These are phyloP conservation scores for Drosophila grimshawi DNA, from an alignment of 1,140 invertebrate species.

Conservation along the genomic window DNA sequence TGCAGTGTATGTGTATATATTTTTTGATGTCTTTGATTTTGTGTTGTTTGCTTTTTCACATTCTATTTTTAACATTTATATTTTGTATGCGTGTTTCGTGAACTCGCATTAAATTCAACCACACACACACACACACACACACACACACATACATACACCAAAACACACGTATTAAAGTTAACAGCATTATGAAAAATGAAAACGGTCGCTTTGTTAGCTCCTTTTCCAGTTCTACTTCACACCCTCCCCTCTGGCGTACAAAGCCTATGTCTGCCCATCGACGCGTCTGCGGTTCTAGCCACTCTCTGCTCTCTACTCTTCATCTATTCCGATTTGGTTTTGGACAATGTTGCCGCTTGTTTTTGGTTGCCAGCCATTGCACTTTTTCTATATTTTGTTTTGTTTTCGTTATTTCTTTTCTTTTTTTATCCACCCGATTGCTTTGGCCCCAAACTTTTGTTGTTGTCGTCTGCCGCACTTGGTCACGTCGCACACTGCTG, in stretches of 20 bases:
- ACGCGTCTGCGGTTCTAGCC: constrained; percentile 65
- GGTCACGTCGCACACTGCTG: constrained; percentile 65
- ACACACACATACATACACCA: constrained; percentile 18
- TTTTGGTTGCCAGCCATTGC: constrained; percentile 31
- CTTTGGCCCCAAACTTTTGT: constrained; percentile 19
- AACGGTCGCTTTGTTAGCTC: constrained; percentile 33
- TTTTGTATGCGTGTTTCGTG: constrained; percentile 76
- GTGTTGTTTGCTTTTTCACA: constrained; percentile 81
- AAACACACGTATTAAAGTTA: constrained; percentile 54
- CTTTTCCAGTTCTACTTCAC: constrained; percentile 13
- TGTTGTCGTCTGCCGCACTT: constrained; percentile 58
- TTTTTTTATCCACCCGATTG: constrained; percentile 35
- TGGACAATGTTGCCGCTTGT: constrained; percentile 32
- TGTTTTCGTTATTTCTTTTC: constrained; percentile 27
- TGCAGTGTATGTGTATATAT: constrained; percentile 31
- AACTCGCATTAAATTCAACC: constrained; percentile 17
- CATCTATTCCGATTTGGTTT: constrained; percentile 35
- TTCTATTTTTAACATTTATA: constrained; percentile 83
- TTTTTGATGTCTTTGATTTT: constrained; percentile 74
- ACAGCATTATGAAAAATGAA: constrained; percentile 80
- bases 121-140: constrained; percentile 9
- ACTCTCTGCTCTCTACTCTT: constrained; percentile 26
- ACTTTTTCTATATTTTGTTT: constrained; percentile 43
- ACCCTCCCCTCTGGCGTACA: not conserved
- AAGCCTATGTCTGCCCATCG: constrained; percentile 39